phyloP scores from a whole-genome alignment of 2,888 invertebrate genomes.

The Chromoteleia sp. region DNA sequence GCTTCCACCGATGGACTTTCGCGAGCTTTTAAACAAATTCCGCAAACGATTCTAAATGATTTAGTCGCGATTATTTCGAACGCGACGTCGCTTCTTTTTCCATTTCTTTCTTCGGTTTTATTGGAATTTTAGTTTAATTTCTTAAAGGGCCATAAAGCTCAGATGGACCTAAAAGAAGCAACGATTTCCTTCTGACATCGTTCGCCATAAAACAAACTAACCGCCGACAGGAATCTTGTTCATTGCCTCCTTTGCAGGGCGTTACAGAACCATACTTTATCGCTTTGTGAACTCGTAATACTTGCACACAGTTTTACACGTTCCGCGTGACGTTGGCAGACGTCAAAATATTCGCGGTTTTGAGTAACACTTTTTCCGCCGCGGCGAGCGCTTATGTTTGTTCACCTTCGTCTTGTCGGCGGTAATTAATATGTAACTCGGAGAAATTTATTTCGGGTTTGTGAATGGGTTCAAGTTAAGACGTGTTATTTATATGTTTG shows the following conservation, averaged over 20 bases:
- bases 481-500: conserved; percentile 24
- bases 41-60: no score
- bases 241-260: conserved; percentile 77
- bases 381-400: conserved; percentile 1
- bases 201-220: conserved; percentile 82
- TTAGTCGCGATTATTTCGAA: background rate
- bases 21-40: no score
- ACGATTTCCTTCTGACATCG: conserved; percentile 76
- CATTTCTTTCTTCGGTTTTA: conserved; percentile 62
- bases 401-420: conserved; percentile 28
- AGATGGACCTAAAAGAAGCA: conserved; percentile 81
- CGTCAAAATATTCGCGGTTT: conserved; percentile 65
- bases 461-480: conserved; percentile 11
- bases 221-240: conserved; percentile 81
- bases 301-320: conserved; percentile 75
- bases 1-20: no score
- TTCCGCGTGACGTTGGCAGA: conserved; percentile 67
- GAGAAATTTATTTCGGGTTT: conserved; percentile 45
- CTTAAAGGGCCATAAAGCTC: conserved; percentile 81
- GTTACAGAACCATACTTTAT: conserved; percentile 81
- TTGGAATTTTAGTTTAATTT: conserved; percentile 76
- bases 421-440: conserved; percentile 51
- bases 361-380: conserved; percentile 53
- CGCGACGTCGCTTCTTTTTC: background rate
- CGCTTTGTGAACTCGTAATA: conserved; percentile 83